Conservation (phyloP, 2,797 vertebrate genomes). For the Naso thynnoides region DNA sequence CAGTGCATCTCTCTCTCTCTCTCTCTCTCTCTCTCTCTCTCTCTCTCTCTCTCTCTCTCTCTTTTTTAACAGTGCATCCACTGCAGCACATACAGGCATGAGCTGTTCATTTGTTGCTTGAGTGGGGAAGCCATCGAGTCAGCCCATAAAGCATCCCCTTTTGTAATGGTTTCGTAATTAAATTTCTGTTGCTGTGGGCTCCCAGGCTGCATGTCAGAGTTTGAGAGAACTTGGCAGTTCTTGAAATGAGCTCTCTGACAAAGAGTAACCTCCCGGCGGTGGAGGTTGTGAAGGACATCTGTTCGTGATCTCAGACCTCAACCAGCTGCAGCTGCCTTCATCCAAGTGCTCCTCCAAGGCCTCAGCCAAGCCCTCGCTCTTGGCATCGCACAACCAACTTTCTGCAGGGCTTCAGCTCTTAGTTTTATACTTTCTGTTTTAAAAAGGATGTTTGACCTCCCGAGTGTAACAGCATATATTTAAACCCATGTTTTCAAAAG, state of each 20-base stretch:
- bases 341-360: conserved; percentile 61
- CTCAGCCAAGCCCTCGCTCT: conserved; percentile 57
- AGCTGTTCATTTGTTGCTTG: conserved; percentile 48
- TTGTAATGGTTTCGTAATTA: not conserved
- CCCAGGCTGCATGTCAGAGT: conserved; percentile 16
- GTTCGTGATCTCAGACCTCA: conserved; percentile 69
- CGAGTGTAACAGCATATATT: too few species aligned
- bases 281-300: conserved; percentile 75
- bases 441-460: too few species aligned
- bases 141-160: conserved; percentile 21
- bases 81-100: conserved; percentile 18
- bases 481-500: too few species aligned
- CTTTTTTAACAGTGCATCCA: conserved; percentile 13
- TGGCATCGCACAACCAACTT: conserved; percentile 48
- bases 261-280: conserved; percentile 40
- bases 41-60: not conserved
- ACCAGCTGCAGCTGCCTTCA: conserved; percentile 68
- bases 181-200: not conserved
- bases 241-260: conserved; percentile 47
- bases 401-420: conserved; percentile 22
- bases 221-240: conserved; percentile 57
- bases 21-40: too few species aligned
- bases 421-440: too few species aligned
- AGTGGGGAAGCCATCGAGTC: conserved; percentile 28
- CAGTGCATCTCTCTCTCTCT: not conserved